A percentile compares a stretch with the other conserved stretches of the same genome.
Conservation (phyloP, 2,113 vertebrate genomes). For the Alectura lathami region DNA sequence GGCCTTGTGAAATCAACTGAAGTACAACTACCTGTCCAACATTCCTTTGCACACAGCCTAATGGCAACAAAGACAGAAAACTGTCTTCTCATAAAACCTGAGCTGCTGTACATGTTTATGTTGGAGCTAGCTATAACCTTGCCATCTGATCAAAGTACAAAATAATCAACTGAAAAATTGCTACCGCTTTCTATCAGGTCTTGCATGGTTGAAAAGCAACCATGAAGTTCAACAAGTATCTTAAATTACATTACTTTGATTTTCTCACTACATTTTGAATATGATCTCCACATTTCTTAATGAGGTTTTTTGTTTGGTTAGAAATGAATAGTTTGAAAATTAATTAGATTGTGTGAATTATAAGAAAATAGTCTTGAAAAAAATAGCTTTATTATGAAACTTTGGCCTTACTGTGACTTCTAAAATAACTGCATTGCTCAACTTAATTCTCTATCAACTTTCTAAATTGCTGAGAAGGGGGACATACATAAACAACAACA, state of each 20-base stretch:
- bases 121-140: neutral
- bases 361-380: neutral
- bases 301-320: neutral
- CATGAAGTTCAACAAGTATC: neutral
- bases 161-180: neutral
- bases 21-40: neutral
- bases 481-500: neutral
- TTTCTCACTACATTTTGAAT: neutral
- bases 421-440: neutral
- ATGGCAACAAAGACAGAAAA: neutral
- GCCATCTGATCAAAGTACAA: neutral
- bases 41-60: neutral
- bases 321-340: neutral
- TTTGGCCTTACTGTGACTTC: neutral
- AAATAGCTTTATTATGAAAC: slow-evolving; percentile 19
- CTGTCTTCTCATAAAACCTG: neutral
- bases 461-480: neutral
- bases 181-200: neutral
- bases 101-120: neutral
- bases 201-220: neutral
- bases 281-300: neutral
- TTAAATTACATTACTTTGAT: neutral
- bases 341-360: neutral
- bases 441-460: neutral
- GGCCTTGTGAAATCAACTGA: neutral